phyloP scores from a whole-genome alignment of 2,888 invertebrate species.

The Gymnosoma rotundatum region DNA sequence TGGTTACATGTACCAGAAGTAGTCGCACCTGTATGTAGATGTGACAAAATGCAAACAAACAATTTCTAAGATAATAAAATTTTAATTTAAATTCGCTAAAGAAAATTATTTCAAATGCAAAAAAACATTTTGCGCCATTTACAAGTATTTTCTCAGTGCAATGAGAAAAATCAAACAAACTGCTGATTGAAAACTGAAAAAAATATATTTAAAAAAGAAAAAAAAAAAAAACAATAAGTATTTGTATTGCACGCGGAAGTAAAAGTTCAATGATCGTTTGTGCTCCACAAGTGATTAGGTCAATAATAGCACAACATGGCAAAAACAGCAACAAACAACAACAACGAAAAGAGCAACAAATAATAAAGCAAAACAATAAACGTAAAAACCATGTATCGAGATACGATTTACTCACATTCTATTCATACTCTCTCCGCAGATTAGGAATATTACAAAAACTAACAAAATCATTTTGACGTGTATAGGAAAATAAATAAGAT shows the following conservation, averaged over 20 bases:
- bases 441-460: constrained; percentile 60
- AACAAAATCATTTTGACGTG: constrained; percentile 2
- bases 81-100: constrained; percentile 45
- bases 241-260: constrained; percentile 81
- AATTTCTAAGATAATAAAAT: constrained; percentile 52
- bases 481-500: not conserved
- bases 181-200: constrained; percentile 30
- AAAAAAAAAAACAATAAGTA: no score
- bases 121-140: constrained; percentile 19
- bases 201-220: constrained; percentile 31
- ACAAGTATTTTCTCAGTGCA: constrained; percentile 30
- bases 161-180: constrained; percentile 32
- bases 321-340: constrained; percentile 72
- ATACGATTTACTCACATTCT: constrained; percentile 50
- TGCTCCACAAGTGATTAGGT: constrained; percentile 82
- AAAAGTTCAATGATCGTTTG: constrained; percentile 82
- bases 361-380: constrained; percentile 43
- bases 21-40: constrained; percentile 26
- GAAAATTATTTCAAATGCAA: constrained; percentile 18
- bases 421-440: constrained; percentile 38
- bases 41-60: constrained; percentile 58
- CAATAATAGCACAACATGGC: constrained; percentile 81
- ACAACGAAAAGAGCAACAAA: constrained; percentile 44
- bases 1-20: constrained; percentile 2
- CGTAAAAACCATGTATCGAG: constrained; percentile 54